Evolutionary conservation across 53 echinoderm and acorn worm genomes (phyloP), one percentile per base, ranked within the genome.

Genomic region (Crossaster papposus): DNA sequence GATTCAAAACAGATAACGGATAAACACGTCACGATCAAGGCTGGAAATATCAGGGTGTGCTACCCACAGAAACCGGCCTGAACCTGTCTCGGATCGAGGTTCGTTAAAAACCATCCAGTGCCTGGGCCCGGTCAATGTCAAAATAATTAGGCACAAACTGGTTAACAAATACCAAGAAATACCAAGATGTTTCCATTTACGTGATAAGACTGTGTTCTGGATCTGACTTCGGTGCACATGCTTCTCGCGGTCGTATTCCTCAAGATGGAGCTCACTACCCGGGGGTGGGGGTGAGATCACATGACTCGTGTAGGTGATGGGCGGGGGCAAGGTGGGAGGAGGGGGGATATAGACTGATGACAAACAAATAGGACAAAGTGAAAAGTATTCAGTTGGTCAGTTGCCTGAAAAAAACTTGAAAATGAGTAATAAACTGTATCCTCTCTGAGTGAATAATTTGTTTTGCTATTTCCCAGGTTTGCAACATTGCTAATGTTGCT

Each of bases 181-280:
- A 3, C 17, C 17, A 11, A 20, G 2, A 15, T 55, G 4, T 78
- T 37, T 30, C 38, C 33, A n/a, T 85, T 34, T 89, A 95, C 95
- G 90, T 15, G 95, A 90, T 63, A 95, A 68, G 54, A 84, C 92
- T 54, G 54, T 90, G 33, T 92, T 92, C 70, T 91, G 90, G 51
- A 92, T 88, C 34, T 88, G 62, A 80, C 68, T 71, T 2, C 77
- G 79, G 35, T 95, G 95, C 71, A 92, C 78, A 53, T 88, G 51
- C 11, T 70, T 76, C 8, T 95, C 89, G 9, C 2, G 14, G 63
- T 95, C 92, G 70, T 95, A 95, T 51, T 83, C 91, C 31, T 72
- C 64, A 18, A 65, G 54, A 72, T 38, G 88, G 0, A 95, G 78
- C 35, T 92, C 79, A 68, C 82, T 86, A 8, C 88, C 90, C 10